Evolutionary conservation across 2,797 vertebrate genomes (phyloP).

Genomic region (Periparus ater): DNA sequence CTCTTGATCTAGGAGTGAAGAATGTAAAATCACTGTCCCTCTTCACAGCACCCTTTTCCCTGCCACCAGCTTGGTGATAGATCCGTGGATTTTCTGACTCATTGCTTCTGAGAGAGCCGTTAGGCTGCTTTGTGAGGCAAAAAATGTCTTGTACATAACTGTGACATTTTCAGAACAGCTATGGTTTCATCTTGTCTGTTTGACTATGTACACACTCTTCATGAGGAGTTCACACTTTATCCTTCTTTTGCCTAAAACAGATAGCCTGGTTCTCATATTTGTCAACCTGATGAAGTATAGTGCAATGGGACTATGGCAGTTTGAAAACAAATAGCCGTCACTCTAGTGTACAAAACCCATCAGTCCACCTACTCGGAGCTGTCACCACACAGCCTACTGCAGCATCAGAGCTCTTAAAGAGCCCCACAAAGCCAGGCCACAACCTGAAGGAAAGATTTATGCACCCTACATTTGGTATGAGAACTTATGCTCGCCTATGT

Average conservation of each 20-base stretch:
- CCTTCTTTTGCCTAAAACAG: slow-evolving; percentile 60
- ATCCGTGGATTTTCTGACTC: neutral
- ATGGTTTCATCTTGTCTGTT: slow-evolving; percentile 31
- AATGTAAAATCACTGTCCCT: neutral
- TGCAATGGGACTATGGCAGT: slow-evolving; percentile 41
- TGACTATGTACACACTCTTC: neutral
- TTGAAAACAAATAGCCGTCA: slow-evolving; percentile 58
- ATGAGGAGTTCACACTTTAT: slow-evolving; percentile 32
- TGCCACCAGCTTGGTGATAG: neutral
- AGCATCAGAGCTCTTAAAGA: slow-evolving; percentile 45
- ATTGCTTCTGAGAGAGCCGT: neutral
- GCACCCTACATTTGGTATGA: slow-evolving; percentile 29
- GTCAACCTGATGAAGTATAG: slow-evolving; percentile 35
- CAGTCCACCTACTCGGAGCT: slow-evolving; percentile 29
- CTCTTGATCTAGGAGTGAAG: neutral
- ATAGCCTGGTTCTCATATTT: slow-evolving; percentile 48
- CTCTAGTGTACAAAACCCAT: slow-evolving; percentile 47
- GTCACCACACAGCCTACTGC: slow-evolving; percentile 39
- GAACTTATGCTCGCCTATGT: slow-evolving; percentile 9
- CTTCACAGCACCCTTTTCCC: neutral
- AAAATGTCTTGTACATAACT: neutral
- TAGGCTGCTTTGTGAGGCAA: neutral
- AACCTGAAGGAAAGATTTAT: slow-evolving; percentile 43
- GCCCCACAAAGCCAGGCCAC: slow-evolving; percentile 43
- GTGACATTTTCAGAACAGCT: slow-evolving; percentile 1